Evolutionary conservation across 2,797 vertebrate species (phyloP).

Genomic region (Octomys mimax): DNA sequence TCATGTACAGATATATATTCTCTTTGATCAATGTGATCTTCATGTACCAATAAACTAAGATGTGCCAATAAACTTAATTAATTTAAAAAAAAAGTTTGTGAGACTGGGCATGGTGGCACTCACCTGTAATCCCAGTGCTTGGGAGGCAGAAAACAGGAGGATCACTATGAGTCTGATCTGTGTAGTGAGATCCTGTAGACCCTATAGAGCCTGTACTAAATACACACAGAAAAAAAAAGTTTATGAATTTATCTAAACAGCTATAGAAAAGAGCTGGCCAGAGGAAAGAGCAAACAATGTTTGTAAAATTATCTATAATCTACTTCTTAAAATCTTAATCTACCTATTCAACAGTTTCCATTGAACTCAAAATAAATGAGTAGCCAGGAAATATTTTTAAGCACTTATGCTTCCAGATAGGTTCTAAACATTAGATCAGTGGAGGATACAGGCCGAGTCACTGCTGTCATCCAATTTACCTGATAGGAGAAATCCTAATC

Average conservation of each 20-base stretch:
- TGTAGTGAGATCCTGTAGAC: too few relatives aligned
- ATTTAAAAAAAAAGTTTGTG: too few relatives aligned
- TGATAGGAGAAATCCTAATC: background rate
- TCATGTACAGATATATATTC: too few relatives aligned
- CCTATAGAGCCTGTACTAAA: too few relatives aligned
- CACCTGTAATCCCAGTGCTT: too few relatives aligned
- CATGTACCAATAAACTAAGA: too few relatives aligned
- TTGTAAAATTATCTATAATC: background rate
- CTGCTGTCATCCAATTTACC: background rate
- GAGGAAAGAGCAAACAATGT: background rate
- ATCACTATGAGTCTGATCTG: too few relatives aligned
- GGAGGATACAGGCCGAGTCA: background rate
- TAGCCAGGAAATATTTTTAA: background rate
- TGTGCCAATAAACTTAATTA: too few relatives aligned
- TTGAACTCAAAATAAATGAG: conserved; percentile 22
- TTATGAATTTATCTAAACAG: background rate
- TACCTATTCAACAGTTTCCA: conserved; percentile 11
- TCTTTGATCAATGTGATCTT: too few relatives aligned
- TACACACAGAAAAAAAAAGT: background rate
- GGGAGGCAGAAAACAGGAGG: too few relatives aligned
- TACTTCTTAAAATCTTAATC: conserved; percentile 23
- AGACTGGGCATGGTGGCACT: too few relatives aligned
- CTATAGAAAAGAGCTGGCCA: background rate
- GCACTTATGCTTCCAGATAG: background rate
- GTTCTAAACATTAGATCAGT: background rate